Base-by-base conservation (phyloP, 1,140 invertebrate species). In the Leptonema lineaticorne region DNA sequence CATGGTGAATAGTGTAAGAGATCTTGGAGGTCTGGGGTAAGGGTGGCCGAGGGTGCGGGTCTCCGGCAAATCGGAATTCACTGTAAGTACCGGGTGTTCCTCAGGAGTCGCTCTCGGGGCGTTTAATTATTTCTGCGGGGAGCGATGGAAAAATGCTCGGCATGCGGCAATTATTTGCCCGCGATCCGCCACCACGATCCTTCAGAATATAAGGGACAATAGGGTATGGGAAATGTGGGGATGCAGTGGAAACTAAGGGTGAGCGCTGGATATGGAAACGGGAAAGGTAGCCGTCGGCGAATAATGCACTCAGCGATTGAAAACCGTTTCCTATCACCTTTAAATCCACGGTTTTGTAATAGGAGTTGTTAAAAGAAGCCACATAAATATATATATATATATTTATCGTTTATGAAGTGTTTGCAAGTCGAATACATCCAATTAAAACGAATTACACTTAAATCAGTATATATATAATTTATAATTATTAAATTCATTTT, bases 111-210 rank as follows among this genome's bases (percentile, higher is more conserved):
- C 50, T 64, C 24, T 28, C 22, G 67, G 67, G 64, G 27, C 70
- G 67, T 72, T 72, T 72, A 72, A 72, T 72, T 72, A 72, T 72
- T 72, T 72, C 63, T 69, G 67, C 58, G 63, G 65, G 67, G 67
- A 69, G 37, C 67, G 56, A 63, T 27, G 67, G 70, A 72, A 72
- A 72, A 72, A 72, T 72, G 63, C 67, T 41, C 67, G 67, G 70
- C 56, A 72, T 67, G 70, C 70, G 70, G 70, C 70, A 72, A 72
- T 72, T 72, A 72, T 72, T 69, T 59, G 67, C 70, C 41, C 63
- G 57, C 67, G 70, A 72, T 72, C 67, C 67, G 69, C 46, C 28
- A 20, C 26, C 7, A 27, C 14, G 65, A n/a, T 46, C n/a, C n/a
- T n/a, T n/a, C n/a, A n/a, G n/a, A n/a, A n/a, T n/a, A n/a, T n/a